Percentiles rank a stretch among this genome's conserved stretches.
Conservation (phyloP, 2,888 invertebrate species). For the Drosophila neotestacea region DNA sequence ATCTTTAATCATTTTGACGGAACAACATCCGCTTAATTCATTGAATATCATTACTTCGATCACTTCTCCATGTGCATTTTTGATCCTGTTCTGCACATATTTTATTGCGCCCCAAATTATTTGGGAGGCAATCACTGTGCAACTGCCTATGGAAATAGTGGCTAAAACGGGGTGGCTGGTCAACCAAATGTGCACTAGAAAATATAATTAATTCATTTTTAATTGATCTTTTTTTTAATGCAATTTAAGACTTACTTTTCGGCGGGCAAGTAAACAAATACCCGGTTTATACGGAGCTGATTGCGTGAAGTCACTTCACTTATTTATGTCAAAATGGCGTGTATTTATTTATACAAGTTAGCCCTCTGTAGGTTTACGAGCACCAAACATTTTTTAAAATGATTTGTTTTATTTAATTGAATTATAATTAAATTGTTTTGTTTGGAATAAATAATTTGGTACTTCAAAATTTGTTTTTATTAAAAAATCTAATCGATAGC, state of each 20-base stretch:
- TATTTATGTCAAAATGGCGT: no score
- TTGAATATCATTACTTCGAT: conserved; percentile 60
- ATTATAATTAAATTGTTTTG: no score
- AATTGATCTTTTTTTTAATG: background rate
- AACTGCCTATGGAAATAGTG: conserved; percentile 39
- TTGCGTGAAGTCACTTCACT: no score
- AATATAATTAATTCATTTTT: background rate
- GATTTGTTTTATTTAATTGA: no score
- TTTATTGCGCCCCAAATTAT: conserved; percentile 9
- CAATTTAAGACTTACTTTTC: conserved; percentile 3
- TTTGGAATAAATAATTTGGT: no score
- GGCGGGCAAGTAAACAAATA: background rate
- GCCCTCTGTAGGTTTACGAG: no score
- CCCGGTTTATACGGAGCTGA: no score
- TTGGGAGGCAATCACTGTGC: conserved; percentile 42
- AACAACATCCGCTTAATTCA: conserved; percentile 48
- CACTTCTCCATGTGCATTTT: background rate
- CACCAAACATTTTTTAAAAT: no score
- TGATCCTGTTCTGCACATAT: background rate
- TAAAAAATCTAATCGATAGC: no score
- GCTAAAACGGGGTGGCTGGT: conserved; percentile 30
- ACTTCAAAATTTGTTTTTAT: no score
- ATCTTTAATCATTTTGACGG: no score
- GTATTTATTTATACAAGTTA: no score
- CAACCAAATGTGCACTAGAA: conserved; percentile 32